Conservation (phyloP, 2,113 vertebrate species). For the Edolisoma coerulescens region DNA sequence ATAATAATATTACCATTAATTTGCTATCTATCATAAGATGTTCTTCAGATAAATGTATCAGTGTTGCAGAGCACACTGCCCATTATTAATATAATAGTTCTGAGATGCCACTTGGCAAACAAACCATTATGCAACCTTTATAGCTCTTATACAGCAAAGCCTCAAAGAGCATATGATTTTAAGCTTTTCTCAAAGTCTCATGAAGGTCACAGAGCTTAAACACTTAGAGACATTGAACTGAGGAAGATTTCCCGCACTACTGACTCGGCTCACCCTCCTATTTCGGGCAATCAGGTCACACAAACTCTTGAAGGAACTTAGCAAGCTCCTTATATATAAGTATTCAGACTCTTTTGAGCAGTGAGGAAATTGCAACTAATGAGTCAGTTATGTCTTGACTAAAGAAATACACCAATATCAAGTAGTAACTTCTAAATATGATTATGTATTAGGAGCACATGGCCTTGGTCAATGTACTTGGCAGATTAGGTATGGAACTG, state of each 20-base stretch:
- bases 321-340: slow-evolving; percentile 17
- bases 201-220: not conserved
- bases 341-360: not conserved
- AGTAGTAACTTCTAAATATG: not conserved
- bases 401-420: not conserved
- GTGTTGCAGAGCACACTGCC: not conserved
- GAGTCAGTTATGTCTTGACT: not conserved
- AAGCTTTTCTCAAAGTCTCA: not conserved
- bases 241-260: not conserved
- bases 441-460: not conserved
- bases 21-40: not conserved
- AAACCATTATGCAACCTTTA: not conserved
- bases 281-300: not conserved
- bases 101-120: not conserved
- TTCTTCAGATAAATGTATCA: not conserved
- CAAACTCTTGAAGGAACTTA: not conserved
- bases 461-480: not conserved
- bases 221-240: not conserved
- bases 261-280: not conserved
- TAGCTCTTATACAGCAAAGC: not conserved
- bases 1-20: not conserved
- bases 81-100: not conserved
- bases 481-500: not conserved
- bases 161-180: not conserved
- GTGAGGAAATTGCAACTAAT: not conserved